Evolutionary conservation across 2,888 invertebrate genomes (phyloP), one percentile per base, ranked within the genome.

Genomic region (Aleiodes alternator): DNA sequence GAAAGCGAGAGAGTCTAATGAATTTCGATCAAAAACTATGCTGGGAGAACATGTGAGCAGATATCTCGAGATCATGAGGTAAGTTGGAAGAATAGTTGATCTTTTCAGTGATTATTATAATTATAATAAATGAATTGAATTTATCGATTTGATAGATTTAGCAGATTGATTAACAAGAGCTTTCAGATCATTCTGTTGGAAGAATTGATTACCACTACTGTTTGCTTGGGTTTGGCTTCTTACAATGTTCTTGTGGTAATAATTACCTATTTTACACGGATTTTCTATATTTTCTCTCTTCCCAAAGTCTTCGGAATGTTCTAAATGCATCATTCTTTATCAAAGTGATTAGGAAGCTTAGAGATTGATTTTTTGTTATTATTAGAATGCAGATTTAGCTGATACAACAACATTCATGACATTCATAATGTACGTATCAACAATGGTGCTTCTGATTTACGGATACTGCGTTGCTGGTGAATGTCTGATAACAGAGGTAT

Each of bases 391-490:
- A 29, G 77, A 71, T 48, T 43, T 59, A 1, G 69, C 57, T 34
- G 72, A 77, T 29, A 69, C 61, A 8, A 68, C 66, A 43, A 53
- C 68, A 1, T 69, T 77, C 43, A 31, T 78, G 31, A 71, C 78
- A 51, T 78, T 72, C 57, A 38, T 77, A 9, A 29, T 56, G 23
- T 77, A 75, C 55, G 72, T 70, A 5, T 61, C 29, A 7, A 76
- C 77, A 7, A 70, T 78, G n/a, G 56, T 78, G n/a, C 56, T 69
- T 50, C 43, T 79, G 61, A 77, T 77, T 31, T 77, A 77, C 12
- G 78, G 77, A 48, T 79, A 79, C 56, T 79, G 78, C 69, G 50
- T 75, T 56, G 77, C 78, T 34, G 77, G 79, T 8, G 75, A 79
- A 76, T 79, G 75, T 69, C 72, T 79, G 51, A 77, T 79, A 23